phyloP scores from a whole-genome alignment of 2,797 vertebrate species.

The Lindbergichthys nudifrons region DNA sequence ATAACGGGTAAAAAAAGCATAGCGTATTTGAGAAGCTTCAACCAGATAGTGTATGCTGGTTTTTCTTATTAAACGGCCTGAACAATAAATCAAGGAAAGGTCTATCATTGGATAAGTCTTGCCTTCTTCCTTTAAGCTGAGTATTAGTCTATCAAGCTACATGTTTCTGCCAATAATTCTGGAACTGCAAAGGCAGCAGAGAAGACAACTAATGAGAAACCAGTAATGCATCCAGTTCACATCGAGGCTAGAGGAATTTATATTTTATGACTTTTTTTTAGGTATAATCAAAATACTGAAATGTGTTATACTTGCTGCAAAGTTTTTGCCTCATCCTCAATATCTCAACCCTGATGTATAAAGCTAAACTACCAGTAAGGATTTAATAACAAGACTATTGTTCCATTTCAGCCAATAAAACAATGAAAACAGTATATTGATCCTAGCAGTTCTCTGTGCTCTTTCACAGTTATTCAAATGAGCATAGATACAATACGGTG shows the following conservation, averaged over 20 bases:
- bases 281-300: slow-evolving; percentile 2
- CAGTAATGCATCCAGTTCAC: slow-evolving; percentile 13
- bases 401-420: slow-evolving; percentile 9
- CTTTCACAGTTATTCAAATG: slow-evolving; percentile 40
- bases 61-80: no score
- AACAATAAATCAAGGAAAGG: not conserved
- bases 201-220: slow-evolving; percentile 12
- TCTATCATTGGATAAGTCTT: not conserved
- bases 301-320: not conserved
- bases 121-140: not conserved
- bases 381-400: slow-evolving; percentile 17
- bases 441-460: slow-evolving; percentile 31
- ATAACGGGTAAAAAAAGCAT: no score
- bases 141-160: slow-evolving; percentile 6
- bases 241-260: not conserved
- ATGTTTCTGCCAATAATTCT: slow-evolving; percentile 13
- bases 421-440: slow-evolving; percentile 13
- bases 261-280: not conserved
- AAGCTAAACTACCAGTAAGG: slow-evolving; percentile 3
- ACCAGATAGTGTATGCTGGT: no score
- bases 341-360: not conserved
- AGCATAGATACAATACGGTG: slow-evolving; percentile 9
- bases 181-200: slow-evolving; percentile 15
- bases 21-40: no score
- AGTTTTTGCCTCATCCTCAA: not conserved